Evolutionary conservation across 1,140 invertebrate genomes (phyloP).

Genomic region (Drosophila quadrilineata): DNA sequence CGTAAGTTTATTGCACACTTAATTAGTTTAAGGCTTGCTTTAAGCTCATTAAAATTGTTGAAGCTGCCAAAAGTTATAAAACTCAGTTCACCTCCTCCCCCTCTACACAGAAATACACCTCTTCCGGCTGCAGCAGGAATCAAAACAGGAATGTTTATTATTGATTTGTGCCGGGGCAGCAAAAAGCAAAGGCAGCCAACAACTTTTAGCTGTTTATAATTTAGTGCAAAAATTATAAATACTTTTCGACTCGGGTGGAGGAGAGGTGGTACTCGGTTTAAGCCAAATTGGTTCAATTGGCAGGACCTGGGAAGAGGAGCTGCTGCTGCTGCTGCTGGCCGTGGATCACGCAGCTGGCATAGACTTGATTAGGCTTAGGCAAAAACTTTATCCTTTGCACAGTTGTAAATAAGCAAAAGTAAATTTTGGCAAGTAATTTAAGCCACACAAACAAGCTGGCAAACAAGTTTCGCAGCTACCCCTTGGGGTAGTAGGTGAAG

Average conservation of each 20-base stretch:
- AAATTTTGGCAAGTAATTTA: constrained; percentile 80
- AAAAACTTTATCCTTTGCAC: constrained; percentile 78
- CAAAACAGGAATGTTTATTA: constrained; percentile 33
- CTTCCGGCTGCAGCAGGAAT: no score
- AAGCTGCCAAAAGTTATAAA: constrained; percentile 27
- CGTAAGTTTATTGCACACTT: constrained; percentile 51
- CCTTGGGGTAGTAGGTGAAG: constrained; percentile 8
- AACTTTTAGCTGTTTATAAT: constrained; percentile 75
- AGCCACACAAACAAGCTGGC: constrained; percentile 78
- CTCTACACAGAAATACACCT: not conserved
- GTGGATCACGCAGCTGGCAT: no score
- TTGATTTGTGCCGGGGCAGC: no score
- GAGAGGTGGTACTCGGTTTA: constrained; percentile 41
- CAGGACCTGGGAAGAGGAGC: no score
- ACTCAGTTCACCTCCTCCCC: not conserved
- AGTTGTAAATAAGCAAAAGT: constrained; percentile 79
- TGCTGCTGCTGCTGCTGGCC: no score
- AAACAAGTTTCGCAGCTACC: constrained; percentile 66
- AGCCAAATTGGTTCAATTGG: constrained; percentile 78
- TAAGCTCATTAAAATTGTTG: constrained; percentile 61
- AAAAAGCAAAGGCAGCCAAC: constrained; percentile 3
- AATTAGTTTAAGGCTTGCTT: constrained; percentile 57
- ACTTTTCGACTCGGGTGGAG: constrained; percentile 33
- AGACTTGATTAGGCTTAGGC: constrained; percentile 78
- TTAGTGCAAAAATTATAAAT: constrained; percentile 70